Base-by-base conservation (phyloP, 2,888 invertebrate species). In the Polia nebulosa region DNA sequence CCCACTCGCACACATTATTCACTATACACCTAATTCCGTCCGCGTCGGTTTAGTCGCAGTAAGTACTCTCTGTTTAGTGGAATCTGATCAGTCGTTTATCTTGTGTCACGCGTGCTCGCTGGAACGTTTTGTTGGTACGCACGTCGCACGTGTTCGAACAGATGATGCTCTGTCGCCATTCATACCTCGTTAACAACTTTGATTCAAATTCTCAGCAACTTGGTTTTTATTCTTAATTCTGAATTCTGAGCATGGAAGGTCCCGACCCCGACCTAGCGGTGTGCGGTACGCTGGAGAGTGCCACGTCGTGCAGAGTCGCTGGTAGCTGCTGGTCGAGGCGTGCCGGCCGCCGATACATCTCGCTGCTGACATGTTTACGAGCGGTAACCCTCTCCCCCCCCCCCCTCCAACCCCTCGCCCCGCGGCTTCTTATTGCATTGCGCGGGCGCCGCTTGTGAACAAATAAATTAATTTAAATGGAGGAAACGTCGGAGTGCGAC, bases 381-480 rank as follows among this genome's bases (percentile, higher is more conserved):
- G 85, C 82, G 57, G 51, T 64, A 2, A 8, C 17, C 39, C 17
- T 15, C 15, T 15, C 15, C n/a, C n/a, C 29, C 71, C 76, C 78
- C 76, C 66, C 44, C 70, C 70, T 66, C 78, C 76, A n/a, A n/a
- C 60, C 49, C 53, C 29, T 47, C 68, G n/a, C 66, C 60, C 64
- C 65, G 68, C 20, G 64, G 59, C 78, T 71, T 87, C 87, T 86
- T 87, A 84, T 89, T 89, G 91, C 91, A 88, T 88, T 85, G 89
- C 88, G 80, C 82, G 76, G 73, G 77, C 77, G 83, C 83, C 81
- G 79, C 73, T 57, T 59, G 69, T 77, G 75, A 75, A 84, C 89
- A 87, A 86, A 91, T 92, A 91, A 92, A 92, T 91, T 90, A 91
- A 89, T 89, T 88, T 88, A 91, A 91, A 91, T 90, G 89, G 86